phyloP scores from a whole-genome alignment of 2,888 invertebrate species.

The Melieria crassipennis region DNA sequence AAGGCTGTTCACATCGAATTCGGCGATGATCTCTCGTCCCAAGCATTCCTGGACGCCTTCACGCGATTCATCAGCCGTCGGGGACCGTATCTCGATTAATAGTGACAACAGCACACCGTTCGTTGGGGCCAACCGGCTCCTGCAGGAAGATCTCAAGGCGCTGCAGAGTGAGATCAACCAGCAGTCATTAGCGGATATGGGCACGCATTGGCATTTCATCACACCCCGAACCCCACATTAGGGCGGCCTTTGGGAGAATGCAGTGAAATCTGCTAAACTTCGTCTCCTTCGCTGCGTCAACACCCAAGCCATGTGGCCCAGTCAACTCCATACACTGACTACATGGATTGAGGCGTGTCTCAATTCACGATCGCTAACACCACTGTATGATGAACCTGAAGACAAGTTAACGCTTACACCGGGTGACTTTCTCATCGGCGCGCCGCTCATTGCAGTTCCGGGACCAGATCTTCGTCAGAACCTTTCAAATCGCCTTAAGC shows the following conservation, averaged over 20 bases:
- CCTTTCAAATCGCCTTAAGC: not conserved
- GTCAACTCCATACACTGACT: too few relatives aligned
- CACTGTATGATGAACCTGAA: not conserved
- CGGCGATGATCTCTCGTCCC: slow-evolving; percentile 14
- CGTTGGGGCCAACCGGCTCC: slow-evolving; percentile 25
- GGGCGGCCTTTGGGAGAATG: slow-evolving; percentile 34
- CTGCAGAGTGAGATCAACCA: slow-evolving; percentile 18
- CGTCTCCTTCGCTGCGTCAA: slow-evolving; percentile 7
- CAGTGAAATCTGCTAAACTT: not conserved
- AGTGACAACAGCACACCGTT: slow-evolving; percentile 20
- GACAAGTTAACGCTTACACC: too few relatives aligned
- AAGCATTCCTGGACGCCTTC: slow-evolving; percentile 12
- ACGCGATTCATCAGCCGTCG: slow-evolving; percentile 27
- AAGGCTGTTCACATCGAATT: slow-evolving; percentile 8
- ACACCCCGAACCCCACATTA: slow-evolving; percentile 32
- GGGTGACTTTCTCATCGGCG: too few relatives aligned
- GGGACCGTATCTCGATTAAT: slow-evolving; percentile 22
- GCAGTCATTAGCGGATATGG: slow-evolving; percentile 11
- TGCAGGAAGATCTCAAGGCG: slow-evolving; percentile 6
- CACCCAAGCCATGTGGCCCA: not conserved
- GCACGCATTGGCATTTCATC: slow-evolving; percentile 22
- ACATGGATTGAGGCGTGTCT: not conserved
- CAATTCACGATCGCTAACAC: not conserved
- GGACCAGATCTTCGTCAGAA: not conserved
- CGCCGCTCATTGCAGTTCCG: too few relatives aligned